Base-by-base conservation (phyloP, 2,113 vertebrate genomes). In the Brienomyrus longianalis region DNA sequence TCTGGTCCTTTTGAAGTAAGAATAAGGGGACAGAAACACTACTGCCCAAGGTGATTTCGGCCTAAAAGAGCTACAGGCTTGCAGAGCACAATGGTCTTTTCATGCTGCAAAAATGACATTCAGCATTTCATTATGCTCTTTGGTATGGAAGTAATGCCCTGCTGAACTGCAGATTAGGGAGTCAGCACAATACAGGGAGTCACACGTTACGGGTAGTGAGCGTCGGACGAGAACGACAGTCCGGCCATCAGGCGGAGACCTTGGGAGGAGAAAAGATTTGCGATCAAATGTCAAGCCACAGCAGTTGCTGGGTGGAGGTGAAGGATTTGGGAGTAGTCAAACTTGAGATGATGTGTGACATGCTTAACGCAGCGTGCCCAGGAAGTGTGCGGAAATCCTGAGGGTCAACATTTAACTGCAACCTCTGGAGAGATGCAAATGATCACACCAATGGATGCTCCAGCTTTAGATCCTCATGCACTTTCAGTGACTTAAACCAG, bases 221-320 rank as follows among this genome's bases (percentile, higher is more conserved):
- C 52, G 5, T 2, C 7, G 15, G 35, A 35, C 35, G 45, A 35
- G 86, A 59, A 51, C 51, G 7, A 83, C 86, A 8, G 87, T 83
- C 62, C 35, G 48, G 88, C 45, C n/a, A 48, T 35, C 35, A 35
- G 77, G 77, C 7, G 45, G 62, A 39, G 47, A 77, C 91, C 83
- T 70, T 87, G 19, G 86, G 47, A 2, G 39, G 15, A 47, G 59
- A 80, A 31, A 54, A 19, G 47, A 54, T 43, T 56, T 19, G 15
- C 13, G 17, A 35, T 39, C 2, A 5, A 80, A 39, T 19, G 31
- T 17, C 35, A 43, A 43, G 74, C 35, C 74, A 48, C 74, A 48
- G 59, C 86, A 85, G 89, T 52, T 45, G 83, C 90, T 54, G 88
- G 88, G 90, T 85, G 91, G 94, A 93, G 91, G 17, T 35, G 21